Conservation (phyloP, 2,113 vertebrate species). For the Pseudopodoces humilis region DNA sequence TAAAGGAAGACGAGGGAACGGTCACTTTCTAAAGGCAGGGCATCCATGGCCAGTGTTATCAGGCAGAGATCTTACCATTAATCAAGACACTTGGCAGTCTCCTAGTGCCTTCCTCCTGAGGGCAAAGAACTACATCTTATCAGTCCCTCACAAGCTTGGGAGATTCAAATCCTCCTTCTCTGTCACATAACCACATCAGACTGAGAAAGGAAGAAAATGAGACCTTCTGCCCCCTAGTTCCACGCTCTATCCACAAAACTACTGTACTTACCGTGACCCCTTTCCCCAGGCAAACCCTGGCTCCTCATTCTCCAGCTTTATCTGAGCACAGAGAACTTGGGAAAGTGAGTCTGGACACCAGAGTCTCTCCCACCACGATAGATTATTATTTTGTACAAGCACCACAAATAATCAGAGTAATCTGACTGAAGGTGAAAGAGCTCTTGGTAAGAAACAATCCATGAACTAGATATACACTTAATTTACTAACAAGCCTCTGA, state of each 20-base stretch:
- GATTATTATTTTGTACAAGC: conserved; percentile 29
- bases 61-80: background rate
- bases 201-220: background rate
- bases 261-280: background rate
- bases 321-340: background rate
- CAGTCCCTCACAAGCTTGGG: background rate
- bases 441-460: conserved; percentile 20
- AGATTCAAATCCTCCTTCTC: background rate
- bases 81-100: background rate
- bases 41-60: background rate
- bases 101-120: background rate
- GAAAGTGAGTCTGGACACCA: background rate
- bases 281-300: background rate
- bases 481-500: conserved; percentile 59
- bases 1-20: conserved; percentile 18
- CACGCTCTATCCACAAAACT: background rate
- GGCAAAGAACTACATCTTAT: background rate
- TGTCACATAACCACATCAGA: background rate
- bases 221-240: background rate
- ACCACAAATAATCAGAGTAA: conserved; percentile 53
- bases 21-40: background rate
- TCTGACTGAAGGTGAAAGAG: conserved; percentile 47
- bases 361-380: background rate
- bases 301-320: background rate
- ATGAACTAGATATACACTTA: conserved; percentile 31